phyloP scores from a whole-genome alignment of 1,140 invertebrate genomes.

The Leptinotarsa undecemlineata region DNA sequence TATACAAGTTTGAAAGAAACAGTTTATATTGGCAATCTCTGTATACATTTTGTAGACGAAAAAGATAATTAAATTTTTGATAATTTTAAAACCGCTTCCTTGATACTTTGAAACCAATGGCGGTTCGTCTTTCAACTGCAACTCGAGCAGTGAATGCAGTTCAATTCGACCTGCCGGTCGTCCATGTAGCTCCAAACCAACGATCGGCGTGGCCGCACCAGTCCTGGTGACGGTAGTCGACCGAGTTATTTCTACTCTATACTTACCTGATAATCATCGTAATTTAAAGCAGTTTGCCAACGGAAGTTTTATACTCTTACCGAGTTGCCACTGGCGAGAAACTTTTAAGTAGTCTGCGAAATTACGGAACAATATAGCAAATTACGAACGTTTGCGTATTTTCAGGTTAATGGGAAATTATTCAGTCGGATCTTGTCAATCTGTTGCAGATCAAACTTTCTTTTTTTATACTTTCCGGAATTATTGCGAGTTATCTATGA shows the following conservation, averaged over 20 bases:
- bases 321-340: slow-evolving; percentile 16
- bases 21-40: no score
- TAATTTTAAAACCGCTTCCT: no score
- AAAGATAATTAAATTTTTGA: no score
- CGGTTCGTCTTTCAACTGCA: not conserved
- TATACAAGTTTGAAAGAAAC: no score
- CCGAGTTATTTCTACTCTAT: slow-evolving; percentile 15
- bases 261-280: slow-evolving; percentile 29
- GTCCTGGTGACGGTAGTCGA: slow-evolving; percentile 18
- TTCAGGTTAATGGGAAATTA: not conserved
- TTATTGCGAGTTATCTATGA: not conserved
- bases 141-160: not conserved
- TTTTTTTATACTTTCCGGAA: not conserved
- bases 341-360: slow-evolving; percentile 26
- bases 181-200: not conserved
- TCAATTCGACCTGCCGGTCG: not conserved
- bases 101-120: not conserved
- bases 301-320: slow-evolving; percentile 27
- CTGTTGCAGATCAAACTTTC: not conserved
- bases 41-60: no score
- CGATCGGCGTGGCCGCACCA: not conserved
- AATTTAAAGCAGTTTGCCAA: slow-evolving; percentile 30
- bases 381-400: slow-evolving; percentile 9
- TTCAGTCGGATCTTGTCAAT: not conserved
- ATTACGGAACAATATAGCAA: slow-evolving; percentile 12